Evolutionary conservation across 1,140 invertebrate genomes (phyloP), one percentile per base, ranked within the genome.

Genomic region (Calephelis virginiensis): DNA sequence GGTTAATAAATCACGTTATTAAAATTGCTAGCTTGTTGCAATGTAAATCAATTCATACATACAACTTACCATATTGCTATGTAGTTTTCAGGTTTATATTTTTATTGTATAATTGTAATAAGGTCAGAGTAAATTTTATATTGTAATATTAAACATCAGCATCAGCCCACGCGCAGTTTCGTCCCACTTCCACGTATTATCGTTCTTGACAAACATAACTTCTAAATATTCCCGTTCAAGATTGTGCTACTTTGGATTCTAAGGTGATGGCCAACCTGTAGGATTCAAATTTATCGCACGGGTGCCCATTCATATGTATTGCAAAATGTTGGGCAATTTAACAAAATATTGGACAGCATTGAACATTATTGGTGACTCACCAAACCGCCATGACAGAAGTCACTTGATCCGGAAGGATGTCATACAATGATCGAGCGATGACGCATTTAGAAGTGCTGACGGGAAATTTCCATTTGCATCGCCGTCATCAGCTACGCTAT

Each of bases 231-330:
- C 37, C 37, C 53, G 17, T 13, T 17, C 10, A 59, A 38, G 28
- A 59, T 12, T 17, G 53, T 38, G 53, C 53, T 59, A 59, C 11
- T 59, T 59, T 59, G 28, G 17, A 59, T 59, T 59, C 53, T 59
- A 59, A 59, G 53, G 53, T 59, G 28, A 6, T 28, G 53, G 53
- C 6, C 12, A 59, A 59, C 53, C 53, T 56, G 53, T 56, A 56
- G 53, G 53, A 56, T 56, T 56, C 53, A 56, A 56, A 56, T 56
- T 56, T n/a, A 56, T 56, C 37, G 53, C 53, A 56, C 53, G 37
- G 50, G 11, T 37, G 28, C 17, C 53, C 53, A 56, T 56, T 11
- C 17, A 37, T 56, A 10, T 56, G 17, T 7, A 56, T 56, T 56
- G 12, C 53, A 56, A 56, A 56, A 56, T 56, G 7, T 28, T 56